Base-by-base conservation (phyloP, 1,140 invertebrate genomes). In the Condylostylus longicornis region DNA sequence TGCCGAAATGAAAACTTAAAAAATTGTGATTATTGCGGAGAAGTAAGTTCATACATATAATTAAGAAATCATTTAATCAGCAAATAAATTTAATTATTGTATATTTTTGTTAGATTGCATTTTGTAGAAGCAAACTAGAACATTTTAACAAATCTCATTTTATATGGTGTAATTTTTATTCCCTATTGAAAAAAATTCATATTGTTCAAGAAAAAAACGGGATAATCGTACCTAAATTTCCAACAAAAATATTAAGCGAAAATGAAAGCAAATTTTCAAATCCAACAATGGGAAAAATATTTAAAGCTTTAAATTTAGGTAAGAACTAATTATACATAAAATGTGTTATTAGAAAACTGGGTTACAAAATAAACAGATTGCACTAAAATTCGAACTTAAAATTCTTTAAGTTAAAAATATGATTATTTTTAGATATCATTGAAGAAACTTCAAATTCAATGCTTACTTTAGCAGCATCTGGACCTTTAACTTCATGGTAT, bases 401-500 rank as follows among this genome's bases (percentile, higher is more conserved):
- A 31, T 17, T 6, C 7, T 8, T 31, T 15, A 8, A 13, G 5
- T 13, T 7, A 31, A 31, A 31, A n/a, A n/a, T 17, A n/a, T 19
- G 35, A n/a, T 25, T 28, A 25, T 25, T 1, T 14, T 4, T 5
- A 57, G 56, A 46, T 37, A 38, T 51, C n/a, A 67, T 70, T 47
- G 70, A 70, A 37, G 64, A 67, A 35, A 68, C 71, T 21, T 69
- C 74, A 31, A 76, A 74, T 40, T 68, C 72, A 0, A 62, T 64
- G 0, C 47, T 81, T 9, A 77, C 74, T 0, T 72, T 79, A 43
- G 48, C 75, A 6, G 69, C 73, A 0, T 76, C 70, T 2, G 70
- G 69, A 5, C 75, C 76, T 0, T 49, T 81, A 3, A 79, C 73
- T 0, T 61, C 71, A 2, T 63, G 74, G 7, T 74, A 69, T 48